Percentiles rank a stretch among this genome's conserved stretches.
Evolutionary conservation across 2,113 vertebrate genomes (phyloP).

Genomic region (Mesoclemmys tuberculata): DNA sequence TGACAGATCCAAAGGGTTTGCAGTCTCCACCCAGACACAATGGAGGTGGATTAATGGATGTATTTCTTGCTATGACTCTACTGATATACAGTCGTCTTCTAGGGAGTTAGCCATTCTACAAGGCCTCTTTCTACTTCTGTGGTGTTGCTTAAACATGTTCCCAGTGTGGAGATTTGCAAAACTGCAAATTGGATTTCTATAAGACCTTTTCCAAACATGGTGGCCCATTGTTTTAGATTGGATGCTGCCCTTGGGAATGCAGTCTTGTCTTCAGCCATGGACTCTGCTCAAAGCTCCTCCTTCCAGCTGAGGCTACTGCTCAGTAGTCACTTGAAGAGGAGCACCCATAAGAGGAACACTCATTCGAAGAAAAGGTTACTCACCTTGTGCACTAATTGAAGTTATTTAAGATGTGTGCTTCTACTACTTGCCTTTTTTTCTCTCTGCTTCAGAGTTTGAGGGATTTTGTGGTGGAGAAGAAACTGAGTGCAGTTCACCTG

Average conservation of each 20-base stretch:
- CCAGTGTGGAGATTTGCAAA: background rate
- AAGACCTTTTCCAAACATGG: background rate
- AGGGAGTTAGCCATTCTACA: background rate
- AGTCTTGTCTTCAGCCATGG: background rate
- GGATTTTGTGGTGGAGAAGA: background rate
- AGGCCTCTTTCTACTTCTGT: background rate
- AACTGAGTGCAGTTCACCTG: background rate
- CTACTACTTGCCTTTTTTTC: background rate
- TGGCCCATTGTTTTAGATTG: background rate
- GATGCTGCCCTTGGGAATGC: background rate
- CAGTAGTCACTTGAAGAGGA: background rate
- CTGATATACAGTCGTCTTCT: background rate
- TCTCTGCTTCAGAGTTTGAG: background rate
- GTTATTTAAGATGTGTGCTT: background rate
- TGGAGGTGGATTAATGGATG: background rate
- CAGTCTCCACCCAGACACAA: background rate
- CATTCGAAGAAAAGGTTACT: background rate
- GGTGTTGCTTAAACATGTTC: background rate
- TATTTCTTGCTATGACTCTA: background rate
- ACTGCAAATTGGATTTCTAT: background rate
- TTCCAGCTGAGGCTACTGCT: background rate
- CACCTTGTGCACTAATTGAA: background rate
- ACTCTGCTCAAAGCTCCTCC: background rate
- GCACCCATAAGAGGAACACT: background rate
- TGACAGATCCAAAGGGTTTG: background rate